Evolutionary conservation across 2,888 invertebrate genomes (phyloP).

Genomic region (Sympetrum striolatum): DNA sequence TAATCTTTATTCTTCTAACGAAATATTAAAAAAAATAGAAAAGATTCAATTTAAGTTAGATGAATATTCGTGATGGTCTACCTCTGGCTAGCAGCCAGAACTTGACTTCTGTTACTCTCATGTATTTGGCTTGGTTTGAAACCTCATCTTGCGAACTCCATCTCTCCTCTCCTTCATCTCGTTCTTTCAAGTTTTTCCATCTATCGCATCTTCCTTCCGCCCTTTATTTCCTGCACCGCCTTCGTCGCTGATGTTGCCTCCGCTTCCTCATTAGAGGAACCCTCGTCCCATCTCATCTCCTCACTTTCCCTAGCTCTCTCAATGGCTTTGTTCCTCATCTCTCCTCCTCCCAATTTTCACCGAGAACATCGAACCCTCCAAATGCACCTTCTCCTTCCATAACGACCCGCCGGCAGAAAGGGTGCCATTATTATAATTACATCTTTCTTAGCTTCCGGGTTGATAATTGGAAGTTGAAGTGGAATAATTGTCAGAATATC

Average conservation of each 20-base stretch:
- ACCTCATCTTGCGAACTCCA: not conserved
- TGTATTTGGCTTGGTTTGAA: not conserved
- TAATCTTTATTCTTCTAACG: no score
- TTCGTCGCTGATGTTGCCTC: not conserved
- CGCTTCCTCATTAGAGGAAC: constrained; percentile 23
- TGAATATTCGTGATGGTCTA: no score
- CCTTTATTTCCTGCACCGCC: not conserved
- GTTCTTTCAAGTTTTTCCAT: not conserved
- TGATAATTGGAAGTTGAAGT: not conserved
- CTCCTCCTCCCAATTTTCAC: not conserved
- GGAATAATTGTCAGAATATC: not conserved
- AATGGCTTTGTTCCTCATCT: not conserved
- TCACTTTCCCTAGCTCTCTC: not conserved
- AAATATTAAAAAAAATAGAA: no score
- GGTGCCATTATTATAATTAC: not conserved
- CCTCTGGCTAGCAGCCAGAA: no score
- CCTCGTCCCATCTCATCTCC: not conserved
- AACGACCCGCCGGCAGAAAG: not conserved
- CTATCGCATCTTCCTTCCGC: not conserved
- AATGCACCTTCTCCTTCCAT: not conserved
- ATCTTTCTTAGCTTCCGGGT: not conserved
- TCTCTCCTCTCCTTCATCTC: not conserved
- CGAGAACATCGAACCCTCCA: not conserved
- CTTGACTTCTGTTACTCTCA: not conserved
- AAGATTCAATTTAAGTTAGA: no score